These are phyloP conservation scores for Rugalucina vietnamica DNA, from an alignment of 2,888 invertebrate species.

Conservation along the genomic window DNA sequence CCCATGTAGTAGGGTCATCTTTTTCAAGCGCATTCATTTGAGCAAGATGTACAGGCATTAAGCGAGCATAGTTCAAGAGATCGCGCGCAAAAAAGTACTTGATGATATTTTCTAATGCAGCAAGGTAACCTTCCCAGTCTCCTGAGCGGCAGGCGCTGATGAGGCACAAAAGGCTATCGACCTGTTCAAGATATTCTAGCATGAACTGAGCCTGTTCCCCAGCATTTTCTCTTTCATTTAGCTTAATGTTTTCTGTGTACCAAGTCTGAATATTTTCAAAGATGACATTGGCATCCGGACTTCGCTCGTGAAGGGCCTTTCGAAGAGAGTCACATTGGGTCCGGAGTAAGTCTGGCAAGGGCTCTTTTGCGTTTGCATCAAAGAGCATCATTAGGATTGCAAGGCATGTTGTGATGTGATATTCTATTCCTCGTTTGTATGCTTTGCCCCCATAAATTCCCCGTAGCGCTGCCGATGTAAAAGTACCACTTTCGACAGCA, in stretches of 20 bases:
- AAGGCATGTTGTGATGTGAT: background rate
- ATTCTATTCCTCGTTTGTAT: slow-evolving; percentile 48
- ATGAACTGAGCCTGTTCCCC: background rate
- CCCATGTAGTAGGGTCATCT: background rate
- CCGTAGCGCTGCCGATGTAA: slow-evolving; percentile 42
- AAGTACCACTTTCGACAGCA: slow-evolving; percentile 45
- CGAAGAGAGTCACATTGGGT: background rate
- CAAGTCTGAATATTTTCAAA: background rate
- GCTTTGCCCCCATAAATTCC: slow-evolving; percentile 29
- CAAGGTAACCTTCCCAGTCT: too few species aligned
- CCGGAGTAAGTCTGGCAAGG: too few species aligned
- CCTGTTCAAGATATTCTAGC: background rate
- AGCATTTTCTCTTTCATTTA: background rate
- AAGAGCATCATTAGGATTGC: background rate
- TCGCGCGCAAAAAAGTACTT: background rate
- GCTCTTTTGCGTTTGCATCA: background rate
- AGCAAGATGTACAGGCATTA: too few species aligned
- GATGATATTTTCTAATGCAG: too few species aligned
- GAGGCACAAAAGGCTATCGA: background rate
- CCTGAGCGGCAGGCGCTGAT: background rate
- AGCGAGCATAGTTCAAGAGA: background rate
- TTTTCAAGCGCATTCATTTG: background rate
- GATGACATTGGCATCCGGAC: background rate
- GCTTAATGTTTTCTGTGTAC: background rate
- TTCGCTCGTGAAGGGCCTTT: background rate